Evolutionary conservation across 2,888 invertebrate species (phyloP), one percentile per base, ranked within the genome.

Genomic region (Dicranocentrus wangi): DNA sequence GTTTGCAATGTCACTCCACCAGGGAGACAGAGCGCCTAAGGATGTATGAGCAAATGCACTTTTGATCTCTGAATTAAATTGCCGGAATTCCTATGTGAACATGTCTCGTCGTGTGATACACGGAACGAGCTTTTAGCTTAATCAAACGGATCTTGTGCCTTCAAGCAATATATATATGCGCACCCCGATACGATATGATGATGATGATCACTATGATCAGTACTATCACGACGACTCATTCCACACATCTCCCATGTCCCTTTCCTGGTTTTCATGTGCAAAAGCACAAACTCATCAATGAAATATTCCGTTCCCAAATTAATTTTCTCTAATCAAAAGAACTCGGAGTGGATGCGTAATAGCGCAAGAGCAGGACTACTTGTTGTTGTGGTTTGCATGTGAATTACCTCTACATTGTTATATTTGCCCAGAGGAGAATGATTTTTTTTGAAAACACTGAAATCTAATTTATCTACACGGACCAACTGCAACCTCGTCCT

Each of bases 101-200:
- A 32, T 32, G 32, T 32, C 43, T 39, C 27, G 19, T 17, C 17
- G n/a, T 23, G 2, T 3, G 55, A 55, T 21, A 19, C 10, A 8
- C 2, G 21, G 2, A 32, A 60, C n/a, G 17, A 60, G 42, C 71
- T 71, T 71, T 71, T 71, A 71, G 71, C 60, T 71, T 71, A 71
- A 71, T 60, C 71, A 71, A 71, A 71, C 53, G 60, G 71, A 71
- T 71, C 60, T 71, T 43, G n/a, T n/a, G 42, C 71, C 71, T 60
- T 42, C 55, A 69, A 70, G 70, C 71, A 55, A 60, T n/a, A 13
- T n/a, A 1, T 17, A n/a, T n/a, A 1, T 17, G 23, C 53, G 39
- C 58, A 21, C n/a, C n/a, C n/a, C n/a, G n/a, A n/a, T n/a, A n/a
- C n/a, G 7, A 51, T 47, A 47, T 47, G 47, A 10, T 47, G 13